phyloP scores from a whole-genome alignment of 2,797 vertebrate genomes.

The Setipinna tenuifilis region DNA sequence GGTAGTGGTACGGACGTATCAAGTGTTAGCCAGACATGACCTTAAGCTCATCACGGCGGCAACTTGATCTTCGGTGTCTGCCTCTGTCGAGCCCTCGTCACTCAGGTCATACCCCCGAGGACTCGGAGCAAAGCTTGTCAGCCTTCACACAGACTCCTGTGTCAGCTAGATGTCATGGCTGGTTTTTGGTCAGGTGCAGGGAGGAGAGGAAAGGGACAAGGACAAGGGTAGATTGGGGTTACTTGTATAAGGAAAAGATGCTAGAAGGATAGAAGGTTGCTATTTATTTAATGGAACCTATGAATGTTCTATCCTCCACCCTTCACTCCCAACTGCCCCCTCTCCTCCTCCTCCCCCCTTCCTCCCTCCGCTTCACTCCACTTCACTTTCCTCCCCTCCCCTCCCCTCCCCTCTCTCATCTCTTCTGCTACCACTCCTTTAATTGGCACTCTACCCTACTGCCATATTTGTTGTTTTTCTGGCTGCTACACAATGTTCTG shows the following conservation, averaged over 20 bases:
- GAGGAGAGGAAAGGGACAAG: background rate
- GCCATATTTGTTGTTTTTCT: background rate
- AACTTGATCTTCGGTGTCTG: conserved; percentile 24
- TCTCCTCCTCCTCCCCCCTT: background rate
- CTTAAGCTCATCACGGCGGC: conserved; percentile 11
- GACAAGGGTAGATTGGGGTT: background rate
- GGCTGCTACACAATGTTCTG: background rate
- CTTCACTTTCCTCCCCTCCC: conserved; percentile 7
- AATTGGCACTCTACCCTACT: background rate
- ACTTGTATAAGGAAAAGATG: background rate
- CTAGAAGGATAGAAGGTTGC: background rate
- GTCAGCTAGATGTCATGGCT: background rate
- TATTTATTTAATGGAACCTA: background rate
- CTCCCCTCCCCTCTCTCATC: background rate
- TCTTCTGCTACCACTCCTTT: background rate
- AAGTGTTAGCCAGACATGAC: background rate
- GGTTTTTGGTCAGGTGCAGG: background rate
- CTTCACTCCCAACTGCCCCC: background rate
- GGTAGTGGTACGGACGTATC: background rate
- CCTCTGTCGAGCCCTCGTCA: no score
- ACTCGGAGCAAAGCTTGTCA: background rate
- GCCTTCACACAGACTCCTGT: background rate
- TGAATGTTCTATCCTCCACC: background rate
- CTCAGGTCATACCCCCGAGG: background rate
- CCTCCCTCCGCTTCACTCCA: background rate